These are phyloP conservation scores for Coracopsis vasa DNA, from an alignment of 2,113 vertebrate species.

Conservation along the genomic window DNA sequence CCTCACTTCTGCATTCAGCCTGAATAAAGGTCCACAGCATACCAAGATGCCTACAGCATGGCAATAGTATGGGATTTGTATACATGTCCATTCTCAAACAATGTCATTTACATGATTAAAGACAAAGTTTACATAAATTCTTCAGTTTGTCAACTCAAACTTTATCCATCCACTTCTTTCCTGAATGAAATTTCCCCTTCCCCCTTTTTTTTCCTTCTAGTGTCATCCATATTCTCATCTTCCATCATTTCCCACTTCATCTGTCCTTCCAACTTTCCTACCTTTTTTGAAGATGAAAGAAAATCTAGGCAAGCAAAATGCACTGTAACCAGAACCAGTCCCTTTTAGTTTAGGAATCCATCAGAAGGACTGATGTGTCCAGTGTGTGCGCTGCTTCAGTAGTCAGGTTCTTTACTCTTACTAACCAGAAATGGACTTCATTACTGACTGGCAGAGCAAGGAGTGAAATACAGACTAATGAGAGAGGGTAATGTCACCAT, in stretches of 20 bases:
- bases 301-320: background rate
- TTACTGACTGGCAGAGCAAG: background rate
- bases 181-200: background rate
- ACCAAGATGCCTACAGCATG: background rate
- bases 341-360: background rate
- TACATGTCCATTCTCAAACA: background rate
- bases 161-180: background rate
- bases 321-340: background rate
- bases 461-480: background rate
- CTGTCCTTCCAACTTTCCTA: background rate
- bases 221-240: rapidly evolving
- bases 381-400: background rate
- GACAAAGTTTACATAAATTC: background rate
- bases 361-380: background rate
- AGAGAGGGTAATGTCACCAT: background rate
- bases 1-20: background rate
- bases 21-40: background rate
- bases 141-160: background rate
- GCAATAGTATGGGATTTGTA: background rate
- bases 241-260: background rate
- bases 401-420: background rate
- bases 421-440: background rate
- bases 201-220: background rate
- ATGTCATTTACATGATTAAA: background rate
- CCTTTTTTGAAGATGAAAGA: background rate